phyloP scores from a whole-genome alignment of 1,140 invertebrate species.

The Philopotamus ludificatus region DNA sequence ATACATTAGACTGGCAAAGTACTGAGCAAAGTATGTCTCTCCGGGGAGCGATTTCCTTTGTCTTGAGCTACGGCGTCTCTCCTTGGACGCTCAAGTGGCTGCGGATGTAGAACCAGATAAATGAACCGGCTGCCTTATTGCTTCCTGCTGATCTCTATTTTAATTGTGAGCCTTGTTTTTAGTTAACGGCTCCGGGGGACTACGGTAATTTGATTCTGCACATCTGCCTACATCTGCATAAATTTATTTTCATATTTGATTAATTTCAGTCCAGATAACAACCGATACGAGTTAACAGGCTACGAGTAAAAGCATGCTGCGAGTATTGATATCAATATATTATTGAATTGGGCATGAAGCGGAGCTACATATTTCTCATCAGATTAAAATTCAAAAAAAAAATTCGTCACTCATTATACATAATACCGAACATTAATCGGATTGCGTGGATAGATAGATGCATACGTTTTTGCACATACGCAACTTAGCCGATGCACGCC shows the following conservation, averaged over 20 bases:
- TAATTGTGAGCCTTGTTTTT: conserved; percentile 41
- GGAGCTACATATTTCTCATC: too few species aligned
- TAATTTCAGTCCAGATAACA: too few species aligned
- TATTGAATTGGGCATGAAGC: too few species aligned
- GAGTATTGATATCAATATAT: too few species aligned
- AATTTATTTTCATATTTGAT: too few species aligned
- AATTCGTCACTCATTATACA: too few species aligned
- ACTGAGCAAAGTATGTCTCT: conserved; percentile 41
- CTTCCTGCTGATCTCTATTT: conserved; percentile 41
- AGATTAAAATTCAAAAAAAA: too few species aligned
- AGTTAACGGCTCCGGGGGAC: conserved; percentile 34
- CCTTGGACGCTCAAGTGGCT: conserved; percentile 8
- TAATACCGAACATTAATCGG: too few species aligned
- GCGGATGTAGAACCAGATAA: conserved; percentile 39
- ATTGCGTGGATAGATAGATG: too few species aligned
- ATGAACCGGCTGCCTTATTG: conserved; percentile 40
- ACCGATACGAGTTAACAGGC: not conserved
- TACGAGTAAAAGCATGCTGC: too few species aligned
- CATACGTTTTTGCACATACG: too few species aligned
- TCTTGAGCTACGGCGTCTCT: conserved; percentile 28
- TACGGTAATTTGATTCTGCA: conserved; percentile 14
- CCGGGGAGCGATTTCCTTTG: conserved; percentile 40
- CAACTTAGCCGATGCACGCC: too few species aligned
- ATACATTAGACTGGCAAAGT: conserved; percentile 42
- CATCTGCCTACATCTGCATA: not conserved